Percentiles rank a stretch among this genome's conserved stretches.
phyloP scores from a whole-genome alignment of 2,888 invertebrate species.

The Deilephila porcellus region DNA sequence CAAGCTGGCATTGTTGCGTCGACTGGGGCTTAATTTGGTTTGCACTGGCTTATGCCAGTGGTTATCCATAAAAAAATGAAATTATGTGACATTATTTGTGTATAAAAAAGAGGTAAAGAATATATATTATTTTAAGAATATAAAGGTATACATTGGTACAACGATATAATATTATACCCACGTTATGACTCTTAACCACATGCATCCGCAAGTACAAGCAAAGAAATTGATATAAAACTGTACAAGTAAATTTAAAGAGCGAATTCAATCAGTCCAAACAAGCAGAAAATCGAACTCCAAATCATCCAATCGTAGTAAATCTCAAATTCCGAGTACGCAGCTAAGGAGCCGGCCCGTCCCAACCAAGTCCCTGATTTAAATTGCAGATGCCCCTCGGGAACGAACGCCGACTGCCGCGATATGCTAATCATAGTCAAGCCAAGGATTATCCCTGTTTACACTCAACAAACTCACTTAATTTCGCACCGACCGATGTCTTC shows the following conservation, averaged over 20 bases:
- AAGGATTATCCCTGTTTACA: constrained; percentile 85
- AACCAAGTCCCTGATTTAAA: constrained; percentile 82
- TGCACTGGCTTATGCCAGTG: too few species aligned
- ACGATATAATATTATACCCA: too few species aligned
- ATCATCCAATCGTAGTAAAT: constrained; percentile 82
- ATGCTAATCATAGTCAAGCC: constrained; percentile 84
- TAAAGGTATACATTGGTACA: too few species aligned
- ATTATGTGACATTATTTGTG: too few species aligned
- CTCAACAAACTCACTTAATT: constrained; percentile 85
- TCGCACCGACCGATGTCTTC: constrained; percentile 77
- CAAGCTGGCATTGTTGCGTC: too few species aligned
- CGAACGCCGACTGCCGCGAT: constrained; percentile 82
- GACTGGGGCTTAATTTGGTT: too few species aligned
- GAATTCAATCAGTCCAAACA: constrained; percentile 81
- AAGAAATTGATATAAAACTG: constrained; percentile 51
- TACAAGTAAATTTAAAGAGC: constrained; percentile 71
- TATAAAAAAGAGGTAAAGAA: too few species aligned
- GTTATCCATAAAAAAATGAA: too few species aligned
- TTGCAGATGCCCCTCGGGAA: constrained; percentile 80
- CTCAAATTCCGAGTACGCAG: constrained; percentile 79
- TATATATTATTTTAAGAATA: too few species aligned
- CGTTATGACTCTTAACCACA: background rate
- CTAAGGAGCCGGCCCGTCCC: constrained; percentile 80
- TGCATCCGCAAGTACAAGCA: constrained; percentile 37
- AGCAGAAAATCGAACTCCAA: constrained; percentile 83